Evolutionary conservation across 2,113 vertebrate genomes (phyloP).

Genomic region (Coturnix japonica): DNA sequence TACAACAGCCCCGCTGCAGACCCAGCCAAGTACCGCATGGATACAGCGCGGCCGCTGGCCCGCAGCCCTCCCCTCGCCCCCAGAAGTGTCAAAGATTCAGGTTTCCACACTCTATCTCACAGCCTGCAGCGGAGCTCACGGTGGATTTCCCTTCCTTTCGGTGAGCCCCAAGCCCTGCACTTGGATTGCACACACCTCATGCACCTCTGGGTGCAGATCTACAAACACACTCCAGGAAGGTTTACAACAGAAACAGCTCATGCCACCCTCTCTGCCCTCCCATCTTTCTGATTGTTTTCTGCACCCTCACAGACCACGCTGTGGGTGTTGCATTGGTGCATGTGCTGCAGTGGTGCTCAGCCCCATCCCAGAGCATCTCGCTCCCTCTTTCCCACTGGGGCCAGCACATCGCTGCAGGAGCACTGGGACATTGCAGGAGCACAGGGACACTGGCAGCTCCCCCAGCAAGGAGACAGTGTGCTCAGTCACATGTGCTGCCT

Average conservation of each 20-base stretch:
- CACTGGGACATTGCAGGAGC: too few relatives aligned
- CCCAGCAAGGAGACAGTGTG: neutral
- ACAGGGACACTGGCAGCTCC: neutral
- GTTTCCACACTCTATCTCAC: neutral
- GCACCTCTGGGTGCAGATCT: rapidly evolving
- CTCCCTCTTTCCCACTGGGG: neutral
- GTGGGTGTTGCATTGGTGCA: neutral
- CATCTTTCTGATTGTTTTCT: rapidly evolving
- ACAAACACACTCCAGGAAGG: neutral
- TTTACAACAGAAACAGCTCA: neutral
- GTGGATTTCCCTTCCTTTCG: neutral
- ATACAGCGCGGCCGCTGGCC: rapidly evolving
- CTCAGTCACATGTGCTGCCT: neutral
- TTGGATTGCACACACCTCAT: neutral
- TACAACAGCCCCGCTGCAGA: constrained; percentile 17
- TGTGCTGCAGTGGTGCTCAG: neutral
- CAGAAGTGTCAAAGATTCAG: neutral
- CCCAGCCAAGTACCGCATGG: neutral
- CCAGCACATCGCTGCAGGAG: neutral
- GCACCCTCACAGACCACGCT: rapidly evolving
- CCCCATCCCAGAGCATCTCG: rapidly evolving
- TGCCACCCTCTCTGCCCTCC: neutral
- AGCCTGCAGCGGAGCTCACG: neutral
- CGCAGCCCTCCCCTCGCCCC: rapidly evolving
- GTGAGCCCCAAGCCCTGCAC: neutral